Evolutionary conservation across 2,113 vertebrate genomes (phyloP).

Genomic region (Neolamprologus caudopunctatus): DNA sequence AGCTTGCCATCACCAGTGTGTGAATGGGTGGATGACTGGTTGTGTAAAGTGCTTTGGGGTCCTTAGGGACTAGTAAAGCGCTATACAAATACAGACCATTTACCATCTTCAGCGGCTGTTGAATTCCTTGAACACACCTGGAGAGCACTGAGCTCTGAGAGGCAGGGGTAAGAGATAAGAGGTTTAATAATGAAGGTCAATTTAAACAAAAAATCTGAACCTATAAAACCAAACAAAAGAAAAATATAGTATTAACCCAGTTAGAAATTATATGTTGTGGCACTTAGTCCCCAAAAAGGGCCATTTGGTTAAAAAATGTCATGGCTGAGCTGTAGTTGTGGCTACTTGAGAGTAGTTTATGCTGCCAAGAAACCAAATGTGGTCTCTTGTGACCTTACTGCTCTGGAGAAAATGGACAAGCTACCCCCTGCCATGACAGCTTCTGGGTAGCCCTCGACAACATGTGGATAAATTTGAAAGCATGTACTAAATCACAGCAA

Average conservation of each 20-base stretch:
- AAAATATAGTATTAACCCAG: neutral
- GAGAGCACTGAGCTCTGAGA: neutral
- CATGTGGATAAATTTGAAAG: neutral
- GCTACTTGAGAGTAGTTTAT: neutral
- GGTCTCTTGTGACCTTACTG: neutral
- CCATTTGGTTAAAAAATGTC: neutral
- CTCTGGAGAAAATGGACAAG: neutral
- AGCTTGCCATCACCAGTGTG: neutral
- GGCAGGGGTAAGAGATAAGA: neutral
- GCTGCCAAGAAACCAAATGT: neutral
- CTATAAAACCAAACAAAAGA: neutral
- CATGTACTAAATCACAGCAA: neutral
- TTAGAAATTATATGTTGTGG: neutral
- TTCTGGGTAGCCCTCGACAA: neutral
- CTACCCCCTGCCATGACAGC: neutral
- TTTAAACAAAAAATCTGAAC: neutral
- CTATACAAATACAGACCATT: neutral
- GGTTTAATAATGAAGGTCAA: neutral
- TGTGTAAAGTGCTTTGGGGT: neutral
- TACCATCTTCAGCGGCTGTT: neutral
- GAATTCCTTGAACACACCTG: neutral
- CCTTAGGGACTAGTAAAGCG: neutral
- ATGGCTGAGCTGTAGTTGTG: neutral
- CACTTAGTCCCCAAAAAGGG: neutral
- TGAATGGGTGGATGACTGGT: neutral